Conservation (phyloP, 2,888 invertebrate genomes). For the Thecophora atra region DNA sequence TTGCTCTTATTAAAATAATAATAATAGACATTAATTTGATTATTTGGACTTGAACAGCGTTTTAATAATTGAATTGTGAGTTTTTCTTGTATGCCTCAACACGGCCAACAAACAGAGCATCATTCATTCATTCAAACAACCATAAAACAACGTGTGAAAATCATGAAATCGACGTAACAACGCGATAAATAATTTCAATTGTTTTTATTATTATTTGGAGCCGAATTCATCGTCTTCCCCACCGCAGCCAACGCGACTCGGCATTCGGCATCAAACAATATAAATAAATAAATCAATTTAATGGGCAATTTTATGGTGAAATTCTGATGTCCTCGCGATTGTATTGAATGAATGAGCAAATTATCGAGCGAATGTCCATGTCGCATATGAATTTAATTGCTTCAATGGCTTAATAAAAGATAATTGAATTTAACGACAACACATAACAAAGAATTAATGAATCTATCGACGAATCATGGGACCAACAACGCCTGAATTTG, state of each 20-base stretch:
- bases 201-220: background rate
- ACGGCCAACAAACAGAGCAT: too few species aligned
- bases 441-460: background rate
- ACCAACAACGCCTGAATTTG: too few species aligned
- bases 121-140: background rate
- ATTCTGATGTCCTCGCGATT: conserved; percentile 22
- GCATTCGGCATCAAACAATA: too few species aligned
- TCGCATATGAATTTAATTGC: background rate
- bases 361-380: too few species aligned
- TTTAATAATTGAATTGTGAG: too few species aligned
- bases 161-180: background rate
- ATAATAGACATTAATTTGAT: too few species aligned
- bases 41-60: too few species aligned
- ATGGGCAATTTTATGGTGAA: conserved; percentile 27
- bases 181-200: background rate
- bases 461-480: too few species aligned
- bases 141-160: background rate
- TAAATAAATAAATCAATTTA: conserved; percentile 32
- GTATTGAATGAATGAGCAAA: background rate
- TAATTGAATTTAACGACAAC: conserved; percentile 27
- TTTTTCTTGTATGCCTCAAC: too few species aligned
- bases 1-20: too few species aligned
- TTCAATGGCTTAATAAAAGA: background rate
- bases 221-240: too few species aligned
- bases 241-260: too few species aligned